Base-by-base conservation (phyloP, 1,140 invertebrate genomes). In the Nasonia giraulti region DNA sequence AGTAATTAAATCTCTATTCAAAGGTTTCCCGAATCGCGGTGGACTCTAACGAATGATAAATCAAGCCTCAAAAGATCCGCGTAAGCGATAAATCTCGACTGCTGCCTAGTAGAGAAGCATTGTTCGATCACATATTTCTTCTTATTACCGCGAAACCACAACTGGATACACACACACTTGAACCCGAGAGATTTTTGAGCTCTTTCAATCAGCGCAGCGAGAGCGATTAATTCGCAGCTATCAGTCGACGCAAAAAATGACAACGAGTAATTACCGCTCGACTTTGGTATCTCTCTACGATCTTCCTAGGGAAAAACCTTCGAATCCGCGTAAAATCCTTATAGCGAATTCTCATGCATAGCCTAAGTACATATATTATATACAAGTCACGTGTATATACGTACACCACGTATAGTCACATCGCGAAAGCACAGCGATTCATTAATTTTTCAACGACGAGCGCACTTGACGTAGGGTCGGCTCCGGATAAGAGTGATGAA, bases 401-500 rank as follows among this genome's bases (percentile, higher is more conserved):
- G 4, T 55, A 27, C 40, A 37, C 33, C 33, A 1, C 27, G 7
- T 78, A 33, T 14, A 14, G 76, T 62, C 33, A n/a, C 44, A 37
- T 14, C 27, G 17, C n/a, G 27, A 37, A n/a, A 31, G 68, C 68
- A 17, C 68, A 31, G 20, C 68, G 14, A 71, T 71, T n/a, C 68
- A 71, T 33, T 71, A 71, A 71, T 31, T 71, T 71, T 71, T 71
- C 31, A 71, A 33, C 23, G 23, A 71, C 17, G 2, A 33, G 31
- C 20, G 20, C 23, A 68, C 66, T 27, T 68, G 66, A 20, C 66
- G 66, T 33, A 69, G 8, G 66, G 11, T 69, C 27, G 20, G 27
- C 68, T 66, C 3, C 14, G 76, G 77, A 79, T 79, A 79, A 79
- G 62, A 66, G 17, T 79, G 77, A 68, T 79, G 20, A 79, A 79